These are phyloP conservation scores for Nematolebias whitei DNA, from an alignment of 2,113 vertebrate genomes.

Conservation along the genomic window DNA sequence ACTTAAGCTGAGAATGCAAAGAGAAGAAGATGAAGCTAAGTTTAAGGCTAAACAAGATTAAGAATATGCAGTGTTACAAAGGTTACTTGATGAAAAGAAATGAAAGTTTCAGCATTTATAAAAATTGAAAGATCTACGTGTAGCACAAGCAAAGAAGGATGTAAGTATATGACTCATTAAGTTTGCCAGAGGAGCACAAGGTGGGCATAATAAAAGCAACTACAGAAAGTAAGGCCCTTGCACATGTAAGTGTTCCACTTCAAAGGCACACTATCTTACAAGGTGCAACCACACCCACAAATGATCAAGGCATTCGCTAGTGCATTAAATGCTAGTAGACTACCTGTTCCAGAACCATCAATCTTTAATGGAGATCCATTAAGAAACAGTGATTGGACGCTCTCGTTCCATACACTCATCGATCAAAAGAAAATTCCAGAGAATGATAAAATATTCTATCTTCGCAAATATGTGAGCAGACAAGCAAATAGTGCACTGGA, in stretches of 20 bases:
- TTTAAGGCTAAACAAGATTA: conserved; percentile 22
- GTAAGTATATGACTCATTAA: not conserved
- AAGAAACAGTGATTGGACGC: conserved; percentile 11
- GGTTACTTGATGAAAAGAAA: not conserved
- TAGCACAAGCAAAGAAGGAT: not conserved
- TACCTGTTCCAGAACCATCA: conserved; percentile 13
- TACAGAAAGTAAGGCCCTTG: no score
- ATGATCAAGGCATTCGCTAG: conserved; percentile 6
- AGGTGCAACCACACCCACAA: not conserved
- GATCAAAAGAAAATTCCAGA: no score
- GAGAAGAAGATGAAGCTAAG: not conserved
- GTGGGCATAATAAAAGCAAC: no score
- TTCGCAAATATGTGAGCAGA: conserved; percentile 26
- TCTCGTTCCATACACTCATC: no score
- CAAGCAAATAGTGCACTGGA: conserved; percentile 25
- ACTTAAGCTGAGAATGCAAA: not conserved
- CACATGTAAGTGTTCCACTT: no score
- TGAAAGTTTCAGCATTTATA: conserved; percentile 5
- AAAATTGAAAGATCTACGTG: conserved; percentile 5
- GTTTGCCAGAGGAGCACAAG: not conserved
- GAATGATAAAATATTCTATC: conserved; percentile 23
- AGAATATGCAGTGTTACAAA: conserved; percentile 25
- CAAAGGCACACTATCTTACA: not conserved
- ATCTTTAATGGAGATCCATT: conserved; percentile 16
- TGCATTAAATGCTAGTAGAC: conserved; percentile 7